Base-by-base conservation (phyloP, 2,888 invertebrate genomes). In the Callyntrura guangdongensis region DNA sequence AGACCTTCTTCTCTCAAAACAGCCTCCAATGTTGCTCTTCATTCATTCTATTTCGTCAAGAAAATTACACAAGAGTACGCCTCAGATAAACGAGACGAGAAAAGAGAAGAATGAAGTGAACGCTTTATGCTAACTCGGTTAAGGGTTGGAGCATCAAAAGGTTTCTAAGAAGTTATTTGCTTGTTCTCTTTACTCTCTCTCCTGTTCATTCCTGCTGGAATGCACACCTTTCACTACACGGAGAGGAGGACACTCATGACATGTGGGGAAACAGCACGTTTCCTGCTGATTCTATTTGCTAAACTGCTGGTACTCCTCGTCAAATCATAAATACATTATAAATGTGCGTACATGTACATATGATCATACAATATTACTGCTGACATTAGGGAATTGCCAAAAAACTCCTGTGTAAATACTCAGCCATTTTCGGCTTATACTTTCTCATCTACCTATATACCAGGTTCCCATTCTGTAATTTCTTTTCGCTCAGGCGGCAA, bases 11-110 rank as follows among this genome's bases (percentile, higher is more conserved):
- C 47, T 20, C 22, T 27, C 3, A 64, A 67, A 49, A 49, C 9
- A 74, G 74, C 49, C 49, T 74, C 20, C 49, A 74, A 45, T 36
- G 17, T 6, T 64, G 25, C 25, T 36, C 36, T 36, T 36, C 36
- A 36, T 72, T 59, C 64, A 12, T 17, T 22, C 53, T 49, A 59
- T 85, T 85, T 59, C 49, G 20, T 22, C 17, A 59, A 56, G 85
- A 85, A 85, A 67, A 85, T 85, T 85, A 74, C 74, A 72, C 53
- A 83, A 67, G 22, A 53, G 17, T 4, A 59, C n/a, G 81, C 27
- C 47, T 53, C 53, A 77, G 17, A 77, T 9, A 11, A n/a, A n/a
- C n/a, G 14, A 72, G n/a, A 56, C 12, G 17, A 53, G 20, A 49
- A n/a, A n/a, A 9, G 27, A 12, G 0, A 20, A 17, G 22, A 20